phyloP scores from a whole-genome alignment of 2,888 invertebrate genomes.

The Pollenia angustigena region DNA sequence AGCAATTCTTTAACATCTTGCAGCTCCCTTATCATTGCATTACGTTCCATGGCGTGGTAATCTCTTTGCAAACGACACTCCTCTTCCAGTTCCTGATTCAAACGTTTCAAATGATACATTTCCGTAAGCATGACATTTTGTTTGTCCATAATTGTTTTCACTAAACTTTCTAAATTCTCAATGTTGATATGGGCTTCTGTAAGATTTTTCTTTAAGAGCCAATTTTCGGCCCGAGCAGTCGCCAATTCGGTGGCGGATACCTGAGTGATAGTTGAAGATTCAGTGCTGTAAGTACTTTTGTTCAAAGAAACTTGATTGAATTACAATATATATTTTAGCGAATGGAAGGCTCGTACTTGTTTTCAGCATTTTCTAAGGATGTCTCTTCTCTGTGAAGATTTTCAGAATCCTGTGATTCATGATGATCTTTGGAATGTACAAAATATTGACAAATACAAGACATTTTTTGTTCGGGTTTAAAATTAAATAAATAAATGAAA shows the following conservation, averaged over 20 bases:
- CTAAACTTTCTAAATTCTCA: slow-evolving; percentile 79
- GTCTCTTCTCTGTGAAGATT: slow-evolving; percentile 4
- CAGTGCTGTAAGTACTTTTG: slow-evolving; percentile 21
- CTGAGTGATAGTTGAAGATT: slow-evolving; percentile 26
- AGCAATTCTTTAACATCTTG: slow-evolving; percentile 76
- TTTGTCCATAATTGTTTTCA: slow-evolving; percentile 80
- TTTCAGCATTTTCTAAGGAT: slow-evolving; percentile 12
- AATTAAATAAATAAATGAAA: not conserved
- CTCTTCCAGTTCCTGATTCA: slow-evolving; percentile 77
- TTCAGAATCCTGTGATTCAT: not conserved
- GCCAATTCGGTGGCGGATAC: slow-evolving; percentile 79
- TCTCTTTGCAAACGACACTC: slow-evolving; percentile 80
- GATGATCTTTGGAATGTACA: slow-evolving; percentile 70
- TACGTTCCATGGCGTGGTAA: slow-evolving; percentile 80
- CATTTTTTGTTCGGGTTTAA: slow-evolving; percentile 68
- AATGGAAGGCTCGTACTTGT: slow-evolving; percentile 43
- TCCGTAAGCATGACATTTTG: slow-evolving; percentile 80
- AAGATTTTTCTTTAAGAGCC: slow-evolving; percentile 79
- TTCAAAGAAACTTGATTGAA: too few species aligned
- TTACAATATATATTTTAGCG: too few species aligned
- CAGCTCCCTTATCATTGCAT: slow-evolving; percentile 78
- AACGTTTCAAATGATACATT: slow-evolving; percentile 78
- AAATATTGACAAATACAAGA: slow-evolving; percentile 79
- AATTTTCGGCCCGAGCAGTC: slow-evolving; percentile 79
- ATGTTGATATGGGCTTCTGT: slow-evolving; percentile 77